Percentiles rank a stretch among this genome's conserved stretches.
These are phyloP conservation scores for Leptothorax acervorum DNA, from an alignment of 2,888 invertebrate genomes.

Conservation along the genomic window DNA sequence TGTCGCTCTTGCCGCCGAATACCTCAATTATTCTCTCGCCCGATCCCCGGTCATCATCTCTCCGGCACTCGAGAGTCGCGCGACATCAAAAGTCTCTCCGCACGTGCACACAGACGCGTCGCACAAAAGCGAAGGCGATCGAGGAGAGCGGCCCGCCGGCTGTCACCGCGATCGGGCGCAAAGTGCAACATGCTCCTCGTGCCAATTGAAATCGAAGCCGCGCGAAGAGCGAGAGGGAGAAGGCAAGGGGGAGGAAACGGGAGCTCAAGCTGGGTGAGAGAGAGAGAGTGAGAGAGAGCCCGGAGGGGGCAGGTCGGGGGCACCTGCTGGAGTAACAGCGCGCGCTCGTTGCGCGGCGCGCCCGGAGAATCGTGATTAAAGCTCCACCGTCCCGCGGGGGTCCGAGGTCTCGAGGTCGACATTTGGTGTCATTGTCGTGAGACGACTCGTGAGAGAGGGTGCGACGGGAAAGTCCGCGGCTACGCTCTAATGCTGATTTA, in stretches of 20 bases:
- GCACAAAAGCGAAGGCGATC: constrained; percentile 50
- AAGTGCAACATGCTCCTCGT: constrained; percentile 81
- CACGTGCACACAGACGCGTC: constrained; percentile 7
- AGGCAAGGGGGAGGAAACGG: background rate
- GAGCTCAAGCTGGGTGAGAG: background rate
- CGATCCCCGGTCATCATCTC: constrained; percentile 19
- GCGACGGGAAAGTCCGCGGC: constrained; percentile 71
- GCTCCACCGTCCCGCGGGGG: constrained; percentile 63
- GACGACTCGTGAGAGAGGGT: constrained; percentile 65
- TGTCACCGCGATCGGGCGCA: constrained; percentile 78
- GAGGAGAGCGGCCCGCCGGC: constrained; percentile 50
- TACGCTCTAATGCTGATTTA: constrained; percentile 84
- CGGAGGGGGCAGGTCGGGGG: constrained; percentile 14
- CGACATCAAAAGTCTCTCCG: constrained; percentile 49
- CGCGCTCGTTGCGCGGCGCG: constrained; percentile 55
- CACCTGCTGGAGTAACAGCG: constrained; percentile 57
- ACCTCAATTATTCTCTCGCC: constrained; percentile 28
- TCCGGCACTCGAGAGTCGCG: constrained; percentile 29
- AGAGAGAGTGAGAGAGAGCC: background rate
- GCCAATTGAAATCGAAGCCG: constrained; percentile 70
- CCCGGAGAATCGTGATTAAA: constrained; percentile 72
- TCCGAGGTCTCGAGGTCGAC: constrained; percentile 75
- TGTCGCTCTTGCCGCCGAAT: background rate
- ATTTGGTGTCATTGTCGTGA: constrained; percentile 84
- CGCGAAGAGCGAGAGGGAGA: background rate